Evolutionary conservation across 2,113 vertebrate genomes (phyloP).

Genomic region (Caretta caretta): DNA sequence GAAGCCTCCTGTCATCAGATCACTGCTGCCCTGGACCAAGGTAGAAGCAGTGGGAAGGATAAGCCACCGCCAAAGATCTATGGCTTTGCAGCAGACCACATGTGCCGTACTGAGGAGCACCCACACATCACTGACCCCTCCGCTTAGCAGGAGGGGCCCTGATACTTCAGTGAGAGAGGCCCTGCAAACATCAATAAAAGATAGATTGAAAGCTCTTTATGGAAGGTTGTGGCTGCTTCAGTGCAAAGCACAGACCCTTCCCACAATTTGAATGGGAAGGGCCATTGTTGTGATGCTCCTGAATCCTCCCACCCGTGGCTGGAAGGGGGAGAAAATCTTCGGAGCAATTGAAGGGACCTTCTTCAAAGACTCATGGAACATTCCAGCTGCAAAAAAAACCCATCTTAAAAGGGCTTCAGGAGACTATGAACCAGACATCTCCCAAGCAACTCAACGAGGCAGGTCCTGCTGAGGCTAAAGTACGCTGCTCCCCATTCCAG

Average conservation of each 20-base stretch:
- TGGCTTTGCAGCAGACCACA: neutral
- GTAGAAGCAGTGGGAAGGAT: neutral
- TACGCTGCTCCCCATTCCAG: neutral
- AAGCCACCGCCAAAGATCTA: neutral
- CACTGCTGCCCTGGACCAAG: neutral
- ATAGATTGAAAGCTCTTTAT: neutral
- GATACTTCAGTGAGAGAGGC: neutral
- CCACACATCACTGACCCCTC: rapidly evolving
- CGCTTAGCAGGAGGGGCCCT: neutral
- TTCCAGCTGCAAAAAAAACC: neutral
- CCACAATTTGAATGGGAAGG: neutral
- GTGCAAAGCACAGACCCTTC: neutral
- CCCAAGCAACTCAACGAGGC: neutral
- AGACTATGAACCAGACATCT: neutral
- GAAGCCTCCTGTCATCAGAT: rapidly evolving
- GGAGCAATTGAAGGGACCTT: neutral
- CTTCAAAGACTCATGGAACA: neutral
- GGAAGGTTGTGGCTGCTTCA: no score
- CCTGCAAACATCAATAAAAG: neutral
- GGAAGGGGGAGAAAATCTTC: neutral
- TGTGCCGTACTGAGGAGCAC: neutral
- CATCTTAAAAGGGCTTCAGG: neutral
- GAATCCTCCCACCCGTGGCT: neutral
- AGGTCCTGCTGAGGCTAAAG: neutral
- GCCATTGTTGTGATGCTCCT: neutral